Percentiles rank a stretch among this genome's conserved stretches.
Evolutionary conservation across 2,888 invertebrate genomes (phyloP).

Genomic region (Thyatira batis): DNA sequence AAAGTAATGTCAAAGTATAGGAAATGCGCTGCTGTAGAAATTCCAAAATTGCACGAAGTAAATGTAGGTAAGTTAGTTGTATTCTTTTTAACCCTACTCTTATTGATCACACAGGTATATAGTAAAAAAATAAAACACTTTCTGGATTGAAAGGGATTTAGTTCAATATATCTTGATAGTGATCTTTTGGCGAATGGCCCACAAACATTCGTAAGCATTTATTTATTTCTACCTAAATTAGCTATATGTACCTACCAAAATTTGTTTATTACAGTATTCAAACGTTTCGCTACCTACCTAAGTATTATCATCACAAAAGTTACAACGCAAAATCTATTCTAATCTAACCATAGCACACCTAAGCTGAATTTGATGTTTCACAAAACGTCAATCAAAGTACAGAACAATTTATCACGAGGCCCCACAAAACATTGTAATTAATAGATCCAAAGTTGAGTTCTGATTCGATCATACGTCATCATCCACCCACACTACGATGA

Average conservation of each 20-base stretch:
- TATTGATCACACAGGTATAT: no score
- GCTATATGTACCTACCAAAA: no score
- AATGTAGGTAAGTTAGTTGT: no score
- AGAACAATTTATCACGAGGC: conserved; percentile 31
- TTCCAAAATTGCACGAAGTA: background rate
- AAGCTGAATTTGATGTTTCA: conserved; percentile 25
- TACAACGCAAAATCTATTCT: background rate
- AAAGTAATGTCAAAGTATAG: background rate
- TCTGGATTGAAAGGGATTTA: no score
- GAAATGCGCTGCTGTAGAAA: background rate
- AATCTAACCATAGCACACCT: conserved; percentile 3
- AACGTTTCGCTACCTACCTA: background rate
- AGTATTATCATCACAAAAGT: background rate
- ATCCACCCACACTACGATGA: conserved; percentile 7
- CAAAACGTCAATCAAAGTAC: conserved; percentile 34
- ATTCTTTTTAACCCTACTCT: no score
- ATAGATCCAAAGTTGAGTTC: conserved; percentile 33
- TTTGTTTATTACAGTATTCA: background rate
- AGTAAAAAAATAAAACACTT: no score
- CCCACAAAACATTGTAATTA: conserved; percentile 35
- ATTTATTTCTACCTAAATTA: no score
- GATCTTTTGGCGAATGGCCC: no score
- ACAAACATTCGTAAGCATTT: no score
- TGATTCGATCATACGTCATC: conserved; percentile 30
- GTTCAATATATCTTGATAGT: no score